These are phyloP conservation scores for Bombus waltoni DNA, from an alignment of 1,140 invertebrate genomes.

Conservation along the genomic window DNA sequence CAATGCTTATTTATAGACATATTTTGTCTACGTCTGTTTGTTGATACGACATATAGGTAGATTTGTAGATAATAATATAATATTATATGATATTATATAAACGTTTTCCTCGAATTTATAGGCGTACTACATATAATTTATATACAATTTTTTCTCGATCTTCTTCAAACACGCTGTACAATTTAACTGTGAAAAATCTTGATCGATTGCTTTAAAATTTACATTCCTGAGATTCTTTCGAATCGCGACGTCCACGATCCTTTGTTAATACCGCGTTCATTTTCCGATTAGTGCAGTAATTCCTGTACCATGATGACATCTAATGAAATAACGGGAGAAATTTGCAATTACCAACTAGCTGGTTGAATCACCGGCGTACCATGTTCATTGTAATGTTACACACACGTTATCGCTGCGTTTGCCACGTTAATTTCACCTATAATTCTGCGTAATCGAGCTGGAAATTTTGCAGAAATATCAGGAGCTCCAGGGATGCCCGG, in stretches of 20 bases:
- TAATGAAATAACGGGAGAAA: slow-evolving; percentile 47
- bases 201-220: not conserved
- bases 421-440: slow-evolving; percentile 44
- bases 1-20: too few relatives aligned
- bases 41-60: too few relatives aligned
- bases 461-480: slow-evolving; percentile 39
- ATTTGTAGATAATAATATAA: too few relatives aligned
- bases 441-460: slow-evolving; percentile 49
- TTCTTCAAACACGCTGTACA: too few relatives aligned
- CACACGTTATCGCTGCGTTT: not conserved
- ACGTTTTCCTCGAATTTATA: too few relatives aligned
- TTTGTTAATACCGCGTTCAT: not conserved
- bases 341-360: slow-evolving; percentile 6
- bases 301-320: not conserved
- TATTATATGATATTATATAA: too few relatives aligned
- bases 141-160: too few relatives aligned
- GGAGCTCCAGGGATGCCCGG: not conserved
- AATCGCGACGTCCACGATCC: too few relatives aligned
- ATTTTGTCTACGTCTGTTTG: too few relatives aligned
- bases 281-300: not conserved
- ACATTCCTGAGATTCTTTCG: not conserved
- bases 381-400: slow-evolving; percentile 40
- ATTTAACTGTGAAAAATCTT: not conserved
- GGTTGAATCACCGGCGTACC: not conserved
- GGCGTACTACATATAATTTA: too few relatives aligned